A percentile compares a stretch with the other conserved stretches of the same genome.
Evolutionary conservation across 2,888 invertebrate species (phyloP).

Genomic region (Oxyteleia sp.): DNA sequence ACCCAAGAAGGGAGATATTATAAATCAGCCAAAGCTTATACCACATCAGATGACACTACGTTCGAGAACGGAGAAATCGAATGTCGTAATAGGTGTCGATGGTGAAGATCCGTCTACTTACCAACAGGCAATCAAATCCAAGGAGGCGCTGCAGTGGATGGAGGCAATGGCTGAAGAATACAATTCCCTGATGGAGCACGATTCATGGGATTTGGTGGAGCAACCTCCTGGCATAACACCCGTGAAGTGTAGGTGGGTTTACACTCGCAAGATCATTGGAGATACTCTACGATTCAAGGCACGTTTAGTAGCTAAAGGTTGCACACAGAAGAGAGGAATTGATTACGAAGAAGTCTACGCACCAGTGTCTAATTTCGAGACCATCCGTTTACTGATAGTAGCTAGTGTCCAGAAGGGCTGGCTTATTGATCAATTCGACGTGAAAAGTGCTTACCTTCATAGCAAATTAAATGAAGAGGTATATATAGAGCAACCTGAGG

Average conservation of each 20-base stretch:
- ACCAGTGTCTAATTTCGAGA: constrained; percentile 72
- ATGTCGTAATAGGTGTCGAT: neutral
- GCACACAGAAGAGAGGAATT: constrained; percentile 57
- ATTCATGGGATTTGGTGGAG: constrained; percentile 65
- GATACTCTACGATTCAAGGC: constrained; percentile 58
- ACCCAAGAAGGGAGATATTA: constrained; percentile 5
- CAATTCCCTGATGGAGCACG: constrained; percentile 53
- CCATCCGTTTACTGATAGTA: constrained; percentile 62
- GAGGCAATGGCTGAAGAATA: constrained; percentile 67
- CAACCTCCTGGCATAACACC: constrained; percentile 42
- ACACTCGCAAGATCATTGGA: constrained; percentile 41
- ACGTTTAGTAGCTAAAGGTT: too few relatives aligned
- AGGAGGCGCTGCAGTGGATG: constrained; percentile 44
- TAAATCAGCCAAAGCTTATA: neutral
- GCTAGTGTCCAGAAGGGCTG: constrained; percentile 61
- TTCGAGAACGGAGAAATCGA: constrained; percentile 14
- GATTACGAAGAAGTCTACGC: constrained; percentile 71
- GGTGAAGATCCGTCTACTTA: constrained; percentile 27
- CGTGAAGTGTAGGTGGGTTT: constrained; percentile 68
- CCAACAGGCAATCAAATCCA: constrained; percentile 31
- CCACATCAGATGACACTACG: constrained; percentile 36
- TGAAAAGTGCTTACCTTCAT: constrained; percentile 69
- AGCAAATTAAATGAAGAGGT: constrained; percentile 62
- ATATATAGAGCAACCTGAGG: constrained; percentile 75
- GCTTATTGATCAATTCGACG: constrained; percentile 72